Base-by-base conservation (phyloP, 2,113 vertebrate genomes). In the Piaya cayana region DNA sequence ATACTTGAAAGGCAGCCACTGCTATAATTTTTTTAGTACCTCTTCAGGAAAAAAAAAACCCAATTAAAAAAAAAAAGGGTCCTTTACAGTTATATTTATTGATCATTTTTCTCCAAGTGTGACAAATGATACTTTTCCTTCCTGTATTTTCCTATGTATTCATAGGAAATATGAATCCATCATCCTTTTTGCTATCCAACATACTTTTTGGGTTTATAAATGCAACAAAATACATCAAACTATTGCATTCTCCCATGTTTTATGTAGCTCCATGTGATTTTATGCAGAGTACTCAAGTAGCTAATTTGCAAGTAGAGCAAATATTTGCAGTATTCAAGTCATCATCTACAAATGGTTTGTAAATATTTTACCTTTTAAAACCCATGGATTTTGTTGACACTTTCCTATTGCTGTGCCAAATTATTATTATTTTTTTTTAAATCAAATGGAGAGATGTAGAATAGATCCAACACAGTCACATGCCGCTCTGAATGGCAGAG, bases 261-360 rank as follows among this genome's bases (percentile, higher is more conserved):
- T 76, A 69, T 55, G 50, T 27, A 69, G 32, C 26, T 58, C 49
- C 20, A 9, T 34, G 43, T 52, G n/a, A 89, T 65, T 89, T 93
- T 79, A 62, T 72, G 67, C 30, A 29, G 34, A 64, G 39, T 55
- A 75, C 58, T 80, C 58, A 87, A 79, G 37, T 12, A 89, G 67
- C 19, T 55, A 75, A 50, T 78, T 92, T 94, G 58, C 53, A 84
- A 82, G 47, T 8, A 86, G 10, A 91, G 52, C 34, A 96, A 94
- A 92, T 95, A 95, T 94, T 94, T 96, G 65, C 83, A 32, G 34
- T 87, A 86, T 82, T 91, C 86, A 91, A 95, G 64, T 42, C 80
- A 70, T 22, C 20, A 0, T 62, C 58, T 81, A 71, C 21, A 65
- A 85, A 87, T 0, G 0, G 39, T 72, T 92, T 94, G 84, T 85